Evolutionary conservation across 2,888 invertebrate genomes (phyloP).

Genomic region (Augiades crinisus): DNA sequence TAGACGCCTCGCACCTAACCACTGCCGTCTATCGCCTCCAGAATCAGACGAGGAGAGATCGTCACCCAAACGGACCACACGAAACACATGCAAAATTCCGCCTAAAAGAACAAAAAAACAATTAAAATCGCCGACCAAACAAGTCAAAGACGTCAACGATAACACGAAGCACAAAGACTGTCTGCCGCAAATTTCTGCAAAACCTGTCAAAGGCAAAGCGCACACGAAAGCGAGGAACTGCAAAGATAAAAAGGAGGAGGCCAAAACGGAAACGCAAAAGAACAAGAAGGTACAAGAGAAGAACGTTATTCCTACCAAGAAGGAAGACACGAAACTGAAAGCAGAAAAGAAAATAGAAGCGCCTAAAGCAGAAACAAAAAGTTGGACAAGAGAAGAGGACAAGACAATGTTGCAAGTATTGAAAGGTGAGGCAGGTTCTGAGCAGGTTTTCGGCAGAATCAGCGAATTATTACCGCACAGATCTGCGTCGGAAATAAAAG

Average conservation of each 20-base stretch:
- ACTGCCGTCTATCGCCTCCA: conserved; percentile 52
- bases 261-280: conserved; percentile 36
- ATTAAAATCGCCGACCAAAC: conserved; percentile 69
- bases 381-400: conserved; percentile 91
- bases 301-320: conserved; percentile 36
- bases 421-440: conserved; percentile 84
- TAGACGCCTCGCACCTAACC: conserved; percentile 57
- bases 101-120: conserved; percentile 62
- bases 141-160: conserved; percentile 63
- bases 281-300: conserved; percentile 46
- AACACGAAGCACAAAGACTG: conserved; percentile 64
- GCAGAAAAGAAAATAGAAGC: conserved; percentile 28
- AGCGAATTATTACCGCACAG: conserved; percentile 78
- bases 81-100: conserved; percentile 49
- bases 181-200: conserved; percentile 41
- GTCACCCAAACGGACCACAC: conserved; percentile 55
- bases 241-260: conserved; percentile 36
- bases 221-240: conserved; percentile 43
- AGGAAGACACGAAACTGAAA: conserved; percentile 39
- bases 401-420: conserved; percentile 89
- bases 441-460: conserved; percentile 83
- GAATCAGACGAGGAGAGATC: conserved; percentile 63
- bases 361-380: conserved; percentile 42
- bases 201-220: conserved; percentile 38
- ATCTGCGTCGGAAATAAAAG: conserved; percentile 80